phyloP scores from a whole-genome alignment of 2,113 vertebrate species.

The Asarcornis scutulata region DNA sequence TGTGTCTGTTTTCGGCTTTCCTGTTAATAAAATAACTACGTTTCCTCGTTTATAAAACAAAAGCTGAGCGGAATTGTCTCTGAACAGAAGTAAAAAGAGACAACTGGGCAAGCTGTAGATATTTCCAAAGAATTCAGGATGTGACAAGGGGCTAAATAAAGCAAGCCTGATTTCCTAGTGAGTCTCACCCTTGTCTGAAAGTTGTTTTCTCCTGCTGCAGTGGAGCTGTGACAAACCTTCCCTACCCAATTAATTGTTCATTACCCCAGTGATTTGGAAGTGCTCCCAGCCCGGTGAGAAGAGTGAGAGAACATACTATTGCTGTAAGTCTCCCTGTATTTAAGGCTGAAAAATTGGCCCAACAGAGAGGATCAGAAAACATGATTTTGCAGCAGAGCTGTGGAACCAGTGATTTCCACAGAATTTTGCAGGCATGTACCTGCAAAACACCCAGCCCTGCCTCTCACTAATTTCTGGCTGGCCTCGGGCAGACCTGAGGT shows the following conservation, averaged over 20 bases:
- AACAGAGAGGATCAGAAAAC: background rate
- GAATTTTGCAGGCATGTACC: rapidly evolving
- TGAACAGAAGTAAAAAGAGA: background rate
- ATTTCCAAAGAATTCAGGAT: background rate
- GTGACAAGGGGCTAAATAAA: background rate
- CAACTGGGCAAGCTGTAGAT: background rate
- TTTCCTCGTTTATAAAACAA: background rate
- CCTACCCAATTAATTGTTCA: slow-evolving; percentile 32
- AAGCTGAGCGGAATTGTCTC: background rate
- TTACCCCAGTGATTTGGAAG: background rate
- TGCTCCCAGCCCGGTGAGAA: background rate
- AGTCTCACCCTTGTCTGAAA: background rate
- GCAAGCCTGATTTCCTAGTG: background rate
- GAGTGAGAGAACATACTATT: background rate
- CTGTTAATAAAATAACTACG: background rate
- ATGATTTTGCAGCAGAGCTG: background rate
- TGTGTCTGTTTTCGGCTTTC: background rate
- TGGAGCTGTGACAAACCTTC: background rate
- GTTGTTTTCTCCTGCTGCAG: background rate
- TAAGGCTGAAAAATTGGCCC: slow-evolving; percentile 25
- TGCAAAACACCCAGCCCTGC: rapidly evolving
- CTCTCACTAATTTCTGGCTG: background rate
- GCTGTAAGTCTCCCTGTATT: slow-evolving; percentile 36
- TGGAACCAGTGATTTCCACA: rapidly evolving
- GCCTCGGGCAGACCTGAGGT: background rate